These are phyloP conservation scores for Macquaria ambigua DNA, from an alignment of 2,113 vertebrate species.

Conservation along the genomic window DNA sequence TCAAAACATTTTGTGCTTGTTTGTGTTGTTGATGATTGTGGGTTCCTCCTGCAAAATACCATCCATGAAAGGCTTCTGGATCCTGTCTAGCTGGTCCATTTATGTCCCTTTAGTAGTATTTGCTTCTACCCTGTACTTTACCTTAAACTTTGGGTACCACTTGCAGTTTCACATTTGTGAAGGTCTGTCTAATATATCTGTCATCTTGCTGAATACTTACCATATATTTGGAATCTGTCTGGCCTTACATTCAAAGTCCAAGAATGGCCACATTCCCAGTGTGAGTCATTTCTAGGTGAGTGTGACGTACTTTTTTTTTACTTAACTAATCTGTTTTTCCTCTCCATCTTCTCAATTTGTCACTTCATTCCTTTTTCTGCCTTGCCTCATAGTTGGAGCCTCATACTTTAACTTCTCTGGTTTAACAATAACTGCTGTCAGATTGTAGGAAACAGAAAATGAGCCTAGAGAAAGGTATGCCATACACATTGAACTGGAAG, in stretches of 20 bases:
- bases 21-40: background rate
- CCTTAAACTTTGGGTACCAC: background rate
- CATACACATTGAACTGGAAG: background rate
- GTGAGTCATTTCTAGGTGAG: constrained; percentile 51
- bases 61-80: background rate
- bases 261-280: constrained; percentile 43
- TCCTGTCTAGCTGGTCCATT: background rate
- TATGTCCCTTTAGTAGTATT: constrained; percentile 3
- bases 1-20: background rate
- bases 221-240: constrained; percentile 33
- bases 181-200: constrained; percentile 55
- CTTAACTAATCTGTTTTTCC: constrained; percentile 35
- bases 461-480: background rate
- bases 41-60: background rate
- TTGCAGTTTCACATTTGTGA: constrained; percentile 24
- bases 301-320: constrained; percentile 10
- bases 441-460: constrained; percentile 8
- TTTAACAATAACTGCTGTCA: constrained; percentile 29
- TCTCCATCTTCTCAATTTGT: constrained; percentile 31
- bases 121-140: background rate
- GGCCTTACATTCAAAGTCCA: constrained; percentile 25
- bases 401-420: constrained; percentile 4
- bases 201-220: constrained; percentile 41
- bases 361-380: constrained; percentile 20
- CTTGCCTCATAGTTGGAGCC: constrained; percentile 27